These are phyloP conservation scores for Paramormyrops kingsleyae DNA, from an alignment of 2,113 vertebrate genomes.

Conservation along the genomic window DNA sequence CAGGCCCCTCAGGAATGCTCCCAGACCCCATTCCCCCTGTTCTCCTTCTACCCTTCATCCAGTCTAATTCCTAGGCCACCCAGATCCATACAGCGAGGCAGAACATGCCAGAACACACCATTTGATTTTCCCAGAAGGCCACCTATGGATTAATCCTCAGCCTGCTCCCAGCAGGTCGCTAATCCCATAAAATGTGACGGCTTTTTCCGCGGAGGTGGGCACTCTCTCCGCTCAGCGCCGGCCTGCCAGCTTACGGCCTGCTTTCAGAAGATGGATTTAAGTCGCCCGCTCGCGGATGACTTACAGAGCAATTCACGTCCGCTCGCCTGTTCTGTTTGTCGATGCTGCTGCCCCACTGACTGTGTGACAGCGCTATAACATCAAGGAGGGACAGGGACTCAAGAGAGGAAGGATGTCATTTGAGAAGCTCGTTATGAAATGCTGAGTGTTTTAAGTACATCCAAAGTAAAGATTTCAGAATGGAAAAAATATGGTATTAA, in stretches of 20 bases:
- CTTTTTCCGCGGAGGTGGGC: not conserved
- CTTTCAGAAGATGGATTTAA: not conserved
- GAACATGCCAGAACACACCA: not conserved
- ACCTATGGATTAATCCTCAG: not conserved
- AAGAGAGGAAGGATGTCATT: not conserved
- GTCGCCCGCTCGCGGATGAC: not conserved
- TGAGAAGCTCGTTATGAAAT: not conserved
- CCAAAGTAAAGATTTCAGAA: conserved; percentile 32
- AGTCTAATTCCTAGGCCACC: not conserved
- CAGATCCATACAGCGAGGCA: not conserved
- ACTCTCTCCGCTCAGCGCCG: not conserved
- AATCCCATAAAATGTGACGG: conserved; percentile 5
- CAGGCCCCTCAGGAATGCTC: not conserved
- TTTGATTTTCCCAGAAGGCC: conserved; percentile 9
- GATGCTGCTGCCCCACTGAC: not conserved
- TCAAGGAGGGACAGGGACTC: not conserved
- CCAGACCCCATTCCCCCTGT: not conserved
- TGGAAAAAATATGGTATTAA: conserved; percentile 12
- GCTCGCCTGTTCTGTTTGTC: not conserved
- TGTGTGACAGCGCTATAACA: not conserved
- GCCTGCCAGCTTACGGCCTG: not conserved
- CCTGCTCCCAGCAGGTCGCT: not conserved
- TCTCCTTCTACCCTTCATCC: not conserved
- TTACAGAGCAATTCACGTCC: not conserved
- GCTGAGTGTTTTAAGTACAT: conserved; percentile 14